phyloP scores from a whole-genome alignment of 1,140 invertebrate species.

The Heliconius congener region DNA sequence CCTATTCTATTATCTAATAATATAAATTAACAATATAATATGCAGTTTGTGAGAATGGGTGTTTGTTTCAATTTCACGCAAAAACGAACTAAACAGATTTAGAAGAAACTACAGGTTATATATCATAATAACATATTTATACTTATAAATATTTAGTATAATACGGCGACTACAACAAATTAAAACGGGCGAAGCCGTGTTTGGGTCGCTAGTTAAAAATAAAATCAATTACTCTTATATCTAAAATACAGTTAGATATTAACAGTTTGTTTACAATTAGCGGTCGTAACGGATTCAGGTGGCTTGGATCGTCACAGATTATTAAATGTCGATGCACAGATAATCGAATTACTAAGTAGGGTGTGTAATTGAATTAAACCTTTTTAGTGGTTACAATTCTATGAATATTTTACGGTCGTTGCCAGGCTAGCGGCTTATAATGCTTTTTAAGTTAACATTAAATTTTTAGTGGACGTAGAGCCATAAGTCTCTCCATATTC shows the following conservation, averaged over 20 bases:
- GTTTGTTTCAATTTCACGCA: too few relatives aligned
- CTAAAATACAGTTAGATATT: constrained; percentile 12
- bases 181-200: too few relatives aligned
- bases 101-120: too few relatives aligned
- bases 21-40: too few relatives aligned
- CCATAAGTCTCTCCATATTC: too few relatives aligned
- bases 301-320: constrained; percentile 7
- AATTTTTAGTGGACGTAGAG: too few relatives aligned
- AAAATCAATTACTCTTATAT: constrained; percentile 9
- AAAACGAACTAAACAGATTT: too few relatives aligned
- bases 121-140: too few relatives aligned
- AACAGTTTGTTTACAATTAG: constrained; percentile 13
- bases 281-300: constrained; percentile 9
- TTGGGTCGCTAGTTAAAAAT: not conserved
- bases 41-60: too few relatives aligned
- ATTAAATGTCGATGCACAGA: constrained; percentile 14
- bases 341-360: constrained; percentile 12
- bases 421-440: not conserved
- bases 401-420: not conserved
- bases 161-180: too few relatives aligned
- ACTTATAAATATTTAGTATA: too few relatives aligned
- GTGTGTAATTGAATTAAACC: constrained; percentile 9
- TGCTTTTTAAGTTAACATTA: not conserved
- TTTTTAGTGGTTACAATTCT: not conserved
- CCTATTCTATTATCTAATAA: too few relatives aligned